Evolutionary conservation across 2,888 invertebrate genomes (phyloP).

Genomic region (Gymnocheta viridis): DNA sequence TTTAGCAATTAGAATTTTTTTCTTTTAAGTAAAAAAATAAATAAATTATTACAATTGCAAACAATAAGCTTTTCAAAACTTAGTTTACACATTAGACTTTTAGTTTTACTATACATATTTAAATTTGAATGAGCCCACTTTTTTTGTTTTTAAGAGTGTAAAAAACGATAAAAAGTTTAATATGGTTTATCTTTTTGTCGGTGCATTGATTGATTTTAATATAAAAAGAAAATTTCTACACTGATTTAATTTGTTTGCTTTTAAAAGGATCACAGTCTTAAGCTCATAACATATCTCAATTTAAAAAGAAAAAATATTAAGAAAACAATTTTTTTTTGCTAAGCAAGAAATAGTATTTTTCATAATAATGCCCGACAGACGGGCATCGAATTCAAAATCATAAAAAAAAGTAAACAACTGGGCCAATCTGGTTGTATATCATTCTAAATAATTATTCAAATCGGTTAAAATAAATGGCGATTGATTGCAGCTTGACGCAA

Average conservation of each 20-base stretch:
- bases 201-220: no score
- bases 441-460: no score
- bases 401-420: no score
- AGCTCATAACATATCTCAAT: slow-evolving; percentile 59
- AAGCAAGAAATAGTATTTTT: background rate
- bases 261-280: slow-evolving; percentile 57
- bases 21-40: slow-evolving; percentile 6
- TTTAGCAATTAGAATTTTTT: slow-evolving; percentile 65
- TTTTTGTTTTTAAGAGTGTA: background rate
- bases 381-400: background rate
- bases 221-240: slow-evolving; percentile 12
- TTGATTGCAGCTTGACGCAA: no score
- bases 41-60: slow-evolving; percentile 15
- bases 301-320: background rate
- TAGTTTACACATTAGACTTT: background rate
- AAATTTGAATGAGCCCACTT: slow-evolving; percentile 24
- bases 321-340: background rate
- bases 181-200: slow-evolving; percentile 34
- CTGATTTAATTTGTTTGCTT: slow-evolving; percentile 21
- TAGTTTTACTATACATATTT: slow-evolving; percentile 3
- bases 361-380: no score
- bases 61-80: slow-evolving; percentile 20
- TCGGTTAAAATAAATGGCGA: no score
- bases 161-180: slow-evolving; percentile 16
- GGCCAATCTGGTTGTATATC: no score